Conservation (phyloP, 2,113 vertebrate genomes). For the Donacobius atricapilla region DNA sequence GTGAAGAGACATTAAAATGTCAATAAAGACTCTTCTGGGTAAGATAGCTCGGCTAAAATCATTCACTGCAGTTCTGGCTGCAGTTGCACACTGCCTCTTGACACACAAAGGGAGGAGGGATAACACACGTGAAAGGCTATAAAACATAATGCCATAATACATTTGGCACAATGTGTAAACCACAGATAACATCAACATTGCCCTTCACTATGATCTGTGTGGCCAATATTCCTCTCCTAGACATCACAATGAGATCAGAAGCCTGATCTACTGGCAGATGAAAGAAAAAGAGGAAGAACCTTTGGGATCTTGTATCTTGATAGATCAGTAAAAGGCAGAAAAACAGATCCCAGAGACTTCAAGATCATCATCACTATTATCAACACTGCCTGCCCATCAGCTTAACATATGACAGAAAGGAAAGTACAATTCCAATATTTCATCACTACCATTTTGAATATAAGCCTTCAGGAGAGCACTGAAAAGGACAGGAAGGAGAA, state of each 20-base stretch:
- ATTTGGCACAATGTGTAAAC: constrained; percentile 18
- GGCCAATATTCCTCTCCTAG: constrained; percentile 5
- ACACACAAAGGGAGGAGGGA: not conserved
- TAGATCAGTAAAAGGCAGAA: constrained; percentile 7
- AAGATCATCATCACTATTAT: constrained; percentile 2
- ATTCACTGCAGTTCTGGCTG: not conserved
- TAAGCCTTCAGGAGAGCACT: not conserved
- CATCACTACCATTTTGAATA: not conserved
- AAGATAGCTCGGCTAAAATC: constrained; percentile 13
- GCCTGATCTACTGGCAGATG: not conserved
- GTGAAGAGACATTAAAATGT: constrained; percentile 35
- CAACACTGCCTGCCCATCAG: not conserved
- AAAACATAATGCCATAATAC: constrained; percentile 13
- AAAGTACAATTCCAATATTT: not conserved
- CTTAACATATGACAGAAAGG: not conserved
- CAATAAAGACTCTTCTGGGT: constrained; percentile 20
- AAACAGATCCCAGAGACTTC: constrained; percentile 1
- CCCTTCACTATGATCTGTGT: constrained; percentile 40
- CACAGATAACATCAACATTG: constrained; percentile 32
- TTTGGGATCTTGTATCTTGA: constrained; percentile 24
- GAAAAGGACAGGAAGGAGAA: not conserved
- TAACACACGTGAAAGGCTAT: not conserved
- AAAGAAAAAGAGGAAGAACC: constrained; percentile 13
- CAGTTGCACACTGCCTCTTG: not conserved
- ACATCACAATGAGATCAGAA: constrained; percentile 21